Evolutionary conservation across 2,888 invertebrate genomes (phyloP), one percentile per base, ranked within the genome.

Genomic region (Cheilosia vernalis): DNA sequence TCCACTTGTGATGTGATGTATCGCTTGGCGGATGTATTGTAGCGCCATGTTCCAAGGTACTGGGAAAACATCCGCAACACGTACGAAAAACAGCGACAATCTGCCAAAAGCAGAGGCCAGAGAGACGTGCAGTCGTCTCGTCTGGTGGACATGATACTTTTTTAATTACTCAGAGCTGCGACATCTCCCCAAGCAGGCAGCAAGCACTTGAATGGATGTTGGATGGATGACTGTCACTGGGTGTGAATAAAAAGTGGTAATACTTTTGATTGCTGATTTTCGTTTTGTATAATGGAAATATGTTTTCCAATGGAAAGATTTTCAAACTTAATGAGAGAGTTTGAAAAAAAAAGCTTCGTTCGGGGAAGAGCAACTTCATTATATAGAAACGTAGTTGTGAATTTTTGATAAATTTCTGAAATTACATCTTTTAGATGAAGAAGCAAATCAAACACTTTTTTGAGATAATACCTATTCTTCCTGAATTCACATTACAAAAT

Each of bases 41-140:
- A 79, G 83, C 67, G 74, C 66, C 79, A 69, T 70, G 69, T 47
- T 58, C 47, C 2, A 6, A 49, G 30, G 56, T 63, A 70, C 79
- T 74, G 84, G 84, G 80, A 84, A 84, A 84, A 79, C 80, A 84
- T 84, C 84, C 84, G 84, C 69, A 79, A 80, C 84, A 84, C 84
- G 84, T 84, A 79, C 84, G 44, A 64, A 47, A 37, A 67, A 58
- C 63, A 72, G 63, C 69, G 79, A 67, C 55, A 77, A 73, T 61
- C 61, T 33, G 40, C 49, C 63, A 42, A 83, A 83, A 69, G 63
- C 27, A 55, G 49, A 47, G 56, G 44, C n/a, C 53, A 72, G n/a
- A 13, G 13, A 13, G 37, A 37, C 44, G 60, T 60, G 40, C 21
- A 63, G 53, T 51, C 61, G 49, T 67, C 49, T 58, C 61, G 55